Percentiles rank a stretch among this genome's conserved stretches.
Evolutionary conservation across 2,888 invertebrate genomes (phyloP).

Genomic region (Lasioglossum oenotherae): DNA sequence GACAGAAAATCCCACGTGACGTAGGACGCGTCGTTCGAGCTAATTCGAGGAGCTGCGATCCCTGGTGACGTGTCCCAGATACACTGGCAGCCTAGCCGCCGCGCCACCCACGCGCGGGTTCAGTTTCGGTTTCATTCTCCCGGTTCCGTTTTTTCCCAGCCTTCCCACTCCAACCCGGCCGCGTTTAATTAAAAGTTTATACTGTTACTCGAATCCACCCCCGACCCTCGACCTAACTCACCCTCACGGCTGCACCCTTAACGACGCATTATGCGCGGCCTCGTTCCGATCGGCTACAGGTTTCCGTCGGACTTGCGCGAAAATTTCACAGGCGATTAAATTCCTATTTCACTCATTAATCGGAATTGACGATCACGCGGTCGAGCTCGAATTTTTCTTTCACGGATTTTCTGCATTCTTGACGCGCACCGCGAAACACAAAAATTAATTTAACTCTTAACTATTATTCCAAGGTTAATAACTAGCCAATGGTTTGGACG

Average conservation of each 20-base stretch:
- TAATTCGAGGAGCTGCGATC: constrained; percentile 21
- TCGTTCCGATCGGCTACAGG: constrained; percentile 16
- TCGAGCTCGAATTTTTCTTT: not conserved
- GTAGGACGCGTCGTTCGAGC: constrained; percentile 24
- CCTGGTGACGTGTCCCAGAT: constrained; percentile 20
- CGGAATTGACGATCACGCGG: not conserved
- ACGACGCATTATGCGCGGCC: constrained; percentile 32
- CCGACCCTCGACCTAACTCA: not conserved
- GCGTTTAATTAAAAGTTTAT: constrained; percentile 43
- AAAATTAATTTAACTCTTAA: not conserved
- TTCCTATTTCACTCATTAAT: not conserved
- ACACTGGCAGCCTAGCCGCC: not conserved
- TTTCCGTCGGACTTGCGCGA: not conserved
- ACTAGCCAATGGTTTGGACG: no score
- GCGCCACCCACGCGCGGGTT: not conserved
- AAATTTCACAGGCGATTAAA: not conserved
- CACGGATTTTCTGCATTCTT: not conserved
- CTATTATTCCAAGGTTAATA: no score
- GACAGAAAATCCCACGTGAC: not conserved
- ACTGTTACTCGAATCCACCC: not conserved
- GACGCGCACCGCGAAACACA: not conserved
- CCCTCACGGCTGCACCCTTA: constrained; percentile 1
- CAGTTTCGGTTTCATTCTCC: constrained; percentile 13
- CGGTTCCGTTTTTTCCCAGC: not conserved
- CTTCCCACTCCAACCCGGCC: not conserved